Evolutionary conservation across 2,113 vertebrate genomes (phyloP).

Genomic region (Aramus guarauna): DNA sequence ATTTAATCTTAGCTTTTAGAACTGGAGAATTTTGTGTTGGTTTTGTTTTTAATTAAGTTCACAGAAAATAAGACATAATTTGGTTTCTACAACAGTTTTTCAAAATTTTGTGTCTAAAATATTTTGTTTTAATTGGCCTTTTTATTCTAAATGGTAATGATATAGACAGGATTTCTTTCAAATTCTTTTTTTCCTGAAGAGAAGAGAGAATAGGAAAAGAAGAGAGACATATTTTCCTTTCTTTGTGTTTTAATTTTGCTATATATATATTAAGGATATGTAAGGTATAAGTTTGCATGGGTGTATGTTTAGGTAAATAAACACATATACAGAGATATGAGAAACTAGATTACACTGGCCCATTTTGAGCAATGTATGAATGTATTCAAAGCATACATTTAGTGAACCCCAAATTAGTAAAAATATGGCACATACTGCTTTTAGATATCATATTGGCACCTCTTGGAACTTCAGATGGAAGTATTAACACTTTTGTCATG

Average conservation of each 20-base stretch:
- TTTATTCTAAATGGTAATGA: not conserved
- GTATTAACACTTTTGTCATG: conserved; percentile 48
- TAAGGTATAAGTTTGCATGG: not conserved
- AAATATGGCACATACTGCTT: conserved; percentile 16
- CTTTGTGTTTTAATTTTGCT: not conserved
- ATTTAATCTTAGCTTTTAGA: not conserved
- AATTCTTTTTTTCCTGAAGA: not conserved
- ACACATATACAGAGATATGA: not conserved
- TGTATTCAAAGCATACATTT: not conserved
- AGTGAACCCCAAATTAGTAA: not conserved
- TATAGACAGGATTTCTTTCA: not conserved
- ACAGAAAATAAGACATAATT: not conserved
- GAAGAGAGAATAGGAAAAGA: not conserved
- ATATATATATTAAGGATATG: not conserved
- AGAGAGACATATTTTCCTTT: not conserved
- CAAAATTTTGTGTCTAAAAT: not conserved
- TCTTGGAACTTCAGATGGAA: conserved; percentile 53
- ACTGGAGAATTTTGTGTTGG: not conserved
- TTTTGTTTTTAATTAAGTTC: not conserved
- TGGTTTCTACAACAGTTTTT: not conserved
- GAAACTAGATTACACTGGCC: not conserved
- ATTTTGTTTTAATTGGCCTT: not conserved
- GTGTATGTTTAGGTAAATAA: not conserved
- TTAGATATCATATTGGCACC: conserved; percentile 8
- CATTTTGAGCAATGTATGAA: not conserved